These are phyloP conservation scores for Dendronephthya gigantea DNA, from an alignment of 64 coral and sea anemone species.

Conservation along the genomic window DNA sequence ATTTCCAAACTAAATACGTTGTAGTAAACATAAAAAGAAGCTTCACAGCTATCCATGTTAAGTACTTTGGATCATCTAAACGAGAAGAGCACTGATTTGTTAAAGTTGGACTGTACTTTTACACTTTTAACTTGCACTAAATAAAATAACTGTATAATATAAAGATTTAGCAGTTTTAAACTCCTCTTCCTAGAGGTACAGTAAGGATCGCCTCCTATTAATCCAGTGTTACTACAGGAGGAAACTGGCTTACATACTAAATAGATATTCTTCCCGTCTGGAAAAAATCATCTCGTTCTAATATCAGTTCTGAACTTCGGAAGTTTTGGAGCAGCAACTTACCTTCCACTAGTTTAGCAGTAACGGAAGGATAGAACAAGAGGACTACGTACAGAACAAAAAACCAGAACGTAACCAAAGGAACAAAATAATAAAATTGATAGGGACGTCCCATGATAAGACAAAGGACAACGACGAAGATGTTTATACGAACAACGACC, in stretches of 20 bases:
- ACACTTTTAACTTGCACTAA: no score
- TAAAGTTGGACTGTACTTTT: not conserved
- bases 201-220: no score
- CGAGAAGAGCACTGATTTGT: not conserved
- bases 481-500: conserved; percentile 86
- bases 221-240: no score
- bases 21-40: conserved; percentile 66
- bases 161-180: no score
- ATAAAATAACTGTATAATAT: no score
- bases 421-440: conserved; percentile 99
- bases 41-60: conserved; percentile 50
- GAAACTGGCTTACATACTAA: no score
- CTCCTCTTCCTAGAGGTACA: no score
- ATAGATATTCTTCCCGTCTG: no score
- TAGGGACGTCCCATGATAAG: conserved; percentile 88
- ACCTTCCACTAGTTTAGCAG: conserved; percentile 72
- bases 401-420: conserved; percentile 84
- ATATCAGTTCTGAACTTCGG: no score
- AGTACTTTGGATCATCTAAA: conserved; percentile 74
- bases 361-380: conserved; percentile 57
- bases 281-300: no score
- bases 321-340: no score
- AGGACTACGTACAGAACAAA: conserved; percentile 57
- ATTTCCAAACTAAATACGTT: conserved; percentile 69
- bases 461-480: conserved; percentile 70